These are phyloP conservation scores for Aphelenchoides besseyi DNA, from an alignment of 1,140 invertebrate genomes.

Conservation along the genomic window DNA sequence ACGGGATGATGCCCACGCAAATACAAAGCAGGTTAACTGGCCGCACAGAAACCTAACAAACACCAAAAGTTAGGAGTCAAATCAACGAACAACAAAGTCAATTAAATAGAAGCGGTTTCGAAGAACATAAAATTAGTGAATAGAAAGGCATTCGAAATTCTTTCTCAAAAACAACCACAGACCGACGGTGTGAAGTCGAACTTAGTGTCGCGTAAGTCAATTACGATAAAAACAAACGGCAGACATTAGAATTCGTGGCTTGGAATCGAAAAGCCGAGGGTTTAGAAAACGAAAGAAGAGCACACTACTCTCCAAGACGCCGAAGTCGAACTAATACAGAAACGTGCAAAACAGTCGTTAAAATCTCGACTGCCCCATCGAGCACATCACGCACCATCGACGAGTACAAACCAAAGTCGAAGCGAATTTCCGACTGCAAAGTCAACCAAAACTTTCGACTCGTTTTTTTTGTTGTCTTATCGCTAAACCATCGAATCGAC, in stretches of 20 bases:
- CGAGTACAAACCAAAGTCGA: neutral
- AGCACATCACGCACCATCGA: neutral
- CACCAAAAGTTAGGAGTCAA: no score
- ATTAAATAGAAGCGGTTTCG: no score
- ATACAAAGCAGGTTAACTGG: no score
- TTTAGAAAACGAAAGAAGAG: neutral
- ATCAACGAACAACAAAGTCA: no score
- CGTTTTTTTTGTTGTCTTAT: neutral
- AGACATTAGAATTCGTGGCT: neutral
- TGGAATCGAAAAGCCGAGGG: neutral
- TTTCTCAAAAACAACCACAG: no score
- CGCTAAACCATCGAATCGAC: neutral
- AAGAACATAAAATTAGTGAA: no score
- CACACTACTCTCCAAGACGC: neutral
- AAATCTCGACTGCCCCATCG: neutral
- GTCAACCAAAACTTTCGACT: no score
- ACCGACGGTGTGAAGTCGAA: no score
- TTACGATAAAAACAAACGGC: slow-evolving; percentile 3
- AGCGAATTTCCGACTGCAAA: neutral
- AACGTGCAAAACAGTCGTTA: neutral
- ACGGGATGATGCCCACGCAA: no score
- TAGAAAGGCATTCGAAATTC: no score
- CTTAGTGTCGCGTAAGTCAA: slow-evolving; percentile 1
- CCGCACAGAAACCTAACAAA: no score
- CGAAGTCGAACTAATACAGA: neutral